Percentiles rank a stretch among this genome's conserved stretches.
Evolutionary conservation across 2,113 vertebrate genomes (phyloP).

Genomic region (Rhombomys opimus): DNA sequence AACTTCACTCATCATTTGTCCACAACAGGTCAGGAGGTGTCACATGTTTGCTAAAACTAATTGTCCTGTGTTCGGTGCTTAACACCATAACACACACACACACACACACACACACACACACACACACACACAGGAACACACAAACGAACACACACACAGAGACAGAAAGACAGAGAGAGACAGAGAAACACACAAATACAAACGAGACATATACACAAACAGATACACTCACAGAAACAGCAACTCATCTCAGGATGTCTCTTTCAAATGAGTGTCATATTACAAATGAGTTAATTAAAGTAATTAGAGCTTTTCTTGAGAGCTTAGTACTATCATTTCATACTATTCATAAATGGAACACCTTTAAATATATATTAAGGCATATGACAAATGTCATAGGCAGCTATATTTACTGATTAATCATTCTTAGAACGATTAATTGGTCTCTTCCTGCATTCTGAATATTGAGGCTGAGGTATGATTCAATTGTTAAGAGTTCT

Average conservation of each 20-base stretch:
- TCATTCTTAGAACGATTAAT: not conserved
- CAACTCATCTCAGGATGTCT: not conserved
- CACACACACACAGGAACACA: not conserved
- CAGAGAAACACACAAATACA: not conserved
- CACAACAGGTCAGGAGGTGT: not conserved
- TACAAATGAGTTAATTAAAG: constrained; percentile 5
- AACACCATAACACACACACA: not conserved
- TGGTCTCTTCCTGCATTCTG: not conserved
- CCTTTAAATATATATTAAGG: not conserved
- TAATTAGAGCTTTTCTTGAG: not conserved
- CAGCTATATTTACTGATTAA: not conserved
- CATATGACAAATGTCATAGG: not conserved
- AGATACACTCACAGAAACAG: not conserved
- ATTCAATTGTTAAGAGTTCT: not conserved
- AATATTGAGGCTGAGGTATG: not conserved
- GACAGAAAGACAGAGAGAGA: not conserved
- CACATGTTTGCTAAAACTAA: constrained; percentile 30
- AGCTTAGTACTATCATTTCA: not conserved
- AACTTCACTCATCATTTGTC: constrained; percentile 34
- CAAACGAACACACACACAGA: not conserved
- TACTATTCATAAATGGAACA: not conserved
- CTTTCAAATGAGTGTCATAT: not conserved
- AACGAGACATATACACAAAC: not conserved
- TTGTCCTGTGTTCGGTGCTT: not conserved
- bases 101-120: not conserved